Conservation (phyloP, 2,888 invertebrate genomes). For the Tinea semifulvella region DNA sequence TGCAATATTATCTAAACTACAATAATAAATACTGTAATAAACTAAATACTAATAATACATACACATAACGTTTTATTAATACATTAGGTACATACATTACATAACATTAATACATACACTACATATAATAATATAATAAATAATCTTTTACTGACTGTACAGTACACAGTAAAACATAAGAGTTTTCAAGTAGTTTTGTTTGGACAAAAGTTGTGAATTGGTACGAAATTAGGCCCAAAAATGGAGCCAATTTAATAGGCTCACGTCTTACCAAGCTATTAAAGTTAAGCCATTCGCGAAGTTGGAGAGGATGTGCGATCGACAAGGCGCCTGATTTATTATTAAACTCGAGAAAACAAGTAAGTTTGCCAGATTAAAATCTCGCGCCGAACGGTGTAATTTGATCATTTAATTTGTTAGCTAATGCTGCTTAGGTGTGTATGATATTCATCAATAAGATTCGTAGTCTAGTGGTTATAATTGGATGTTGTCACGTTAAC, state of each 20-base stretch:
- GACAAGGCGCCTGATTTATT: conserved; percentile 10
- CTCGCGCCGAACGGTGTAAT: not conserved
- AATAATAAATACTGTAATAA: too few relatives aligned
- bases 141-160: not conserved
- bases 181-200: conserved; percentile 7
- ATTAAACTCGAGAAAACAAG: conserved; percentile 3
- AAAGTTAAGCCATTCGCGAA: conserved; percentile 11
- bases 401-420: not conserved
- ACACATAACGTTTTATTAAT: too few relatives aligned
- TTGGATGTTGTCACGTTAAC: too few relatives aligned
- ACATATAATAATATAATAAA: too few relatives aligned
- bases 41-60: too few relatives aligned
- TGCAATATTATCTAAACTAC: too few relatives aligned
- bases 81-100: too few relatives aligned
- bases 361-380: conserved; percentile 8
- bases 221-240: conserved; percentile 5
- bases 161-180: not conserved
- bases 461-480: too few relatives aligned
- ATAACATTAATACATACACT: too few relatives aligned
- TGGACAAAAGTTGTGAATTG: conserved; percentile 6
- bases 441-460: too few relatives aligned
- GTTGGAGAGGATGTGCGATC: conserved; percentile 11
- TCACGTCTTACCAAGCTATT: conserved; percentile 11
- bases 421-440: too few relatives aligned
- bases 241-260: conserved; percentile 7